Evolutionary conservation across 2,888 invertebrate species (phyloP), one percentile per base, ranked within the genome.

Genomic region (Pheosia tremula): DNA sequence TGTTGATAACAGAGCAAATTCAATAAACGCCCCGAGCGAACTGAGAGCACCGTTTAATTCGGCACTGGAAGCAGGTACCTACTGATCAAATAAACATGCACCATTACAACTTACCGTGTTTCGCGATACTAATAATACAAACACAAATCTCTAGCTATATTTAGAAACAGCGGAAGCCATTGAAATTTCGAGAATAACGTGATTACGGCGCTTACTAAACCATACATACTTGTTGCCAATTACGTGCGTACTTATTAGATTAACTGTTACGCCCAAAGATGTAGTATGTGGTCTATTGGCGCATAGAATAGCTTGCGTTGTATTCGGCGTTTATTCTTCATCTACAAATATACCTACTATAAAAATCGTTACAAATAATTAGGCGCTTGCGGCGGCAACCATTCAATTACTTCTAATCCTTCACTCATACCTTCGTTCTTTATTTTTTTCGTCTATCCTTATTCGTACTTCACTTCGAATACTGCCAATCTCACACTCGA

Each of bases 171-270:
- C 68, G 62, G 86, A 88, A 88, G 84, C 87, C 88, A 72, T 84
- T 83, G 75, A 79, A 82, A 80, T 80, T 84, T 82, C 63, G 49
- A 80, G 72, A 83, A 85, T 84, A 85, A 86, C 78, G 77, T 84
- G 81, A 86, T 86, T 82, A 88, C 63, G 67, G 60, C 62, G 60
- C 64, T 62, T 71, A 68, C 66, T 73, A 75, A 79, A 76, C 72
- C 71, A 68, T 66, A 66, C 67, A 63, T 66, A 66, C 67, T 64
- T 59, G 66, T 70, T 66, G 69, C 71, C 74, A 72, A 79, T 78
- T 75, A 78, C 75, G 39, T 39, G n/a, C 39, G 55, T 76, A 75
- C 69, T 84, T 84, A 84, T 86, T 82, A 78, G 80, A 85, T 85
- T 84, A 83, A 69, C 61, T 55, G 61, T 43, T 54, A 57, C 54